Percentiles rank a stretch among this genome's conserved stretches.
Evolutionary conservation across 2,888 invertebrate genomes (phyloP).

Genomic region (Muschampia plurimacula): DNA sequence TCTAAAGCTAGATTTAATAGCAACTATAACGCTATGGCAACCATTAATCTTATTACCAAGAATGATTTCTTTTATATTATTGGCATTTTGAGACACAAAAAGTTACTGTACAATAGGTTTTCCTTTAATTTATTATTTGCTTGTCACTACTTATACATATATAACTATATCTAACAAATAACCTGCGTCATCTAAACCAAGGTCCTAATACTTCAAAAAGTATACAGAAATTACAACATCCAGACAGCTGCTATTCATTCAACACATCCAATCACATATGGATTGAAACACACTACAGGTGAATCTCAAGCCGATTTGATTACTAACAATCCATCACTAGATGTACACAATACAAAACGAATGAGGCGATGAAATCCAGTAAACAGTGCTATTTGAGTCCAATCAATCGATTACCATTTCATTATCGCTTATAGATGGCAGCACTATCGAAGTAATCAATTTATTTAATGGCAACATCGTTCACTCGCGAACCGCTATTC

Average conservation of each 20-base stretch:
- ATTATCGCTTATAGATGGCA: conserved; percentile 54
- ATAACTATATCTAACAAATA: no score
- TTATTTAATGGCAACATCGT: conserved; percentile 61
- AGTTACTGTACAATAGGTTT: no score
- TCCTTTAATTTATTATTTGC: no score
- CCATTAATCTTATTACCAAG: no score
- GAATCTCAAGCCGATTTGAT: conserved; percentile 36
- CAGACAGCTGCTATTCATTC: neutral
- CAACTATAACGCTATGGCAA: no score
- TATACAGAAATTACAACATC: neutral
- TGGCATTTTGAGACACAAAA: no score
- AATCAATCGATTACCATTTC: conserved; percentile 59
- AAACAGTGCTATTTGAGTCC: conserved; percentile 46
- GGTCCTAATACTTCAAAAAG: neutral
- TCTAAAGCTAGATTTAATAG: no score
- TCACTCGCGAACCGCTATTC: conserved; percentile 44
- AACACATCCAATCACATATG: conserved; percentile 26
- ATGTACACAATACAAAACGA: conserved; percentile 42
- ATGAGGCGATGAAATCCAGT: conserved; percentile 41
- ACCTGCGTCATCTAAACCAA: neutral
- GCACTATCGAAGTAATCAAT: conserved; percentile 58
- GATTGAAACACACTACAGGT: conserved; percentile 23
- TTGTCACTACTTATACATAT: no score
- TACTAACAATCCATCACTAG: conserved; percentile 37
- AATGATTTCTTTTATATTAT: no score